Conservation (phyloP, 2,797 vertebrate species). For the Sciurus vulgaris region DNA sequence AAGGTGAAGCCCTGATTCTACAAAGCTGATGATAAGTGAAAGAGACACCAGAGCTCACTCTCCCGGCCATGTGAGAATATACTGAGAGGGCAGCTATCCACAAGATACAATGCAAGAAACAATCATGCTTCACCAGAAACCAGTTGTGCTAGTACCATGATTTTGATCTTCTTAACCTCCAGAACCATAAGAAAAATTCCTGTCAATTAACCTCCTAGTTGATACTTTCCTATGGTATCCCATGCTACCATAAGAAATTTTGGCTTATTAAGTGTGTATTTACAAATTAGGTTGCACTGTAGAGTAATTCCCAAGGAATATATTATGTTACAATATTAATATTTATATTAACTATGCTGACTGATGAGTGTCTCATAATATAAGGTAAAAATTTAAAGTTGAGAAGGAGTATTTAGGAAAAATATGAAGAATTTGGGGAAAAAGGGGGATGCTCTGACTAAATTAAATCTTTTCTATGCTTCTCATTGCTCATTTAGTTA, state of each 20-base stretch:
- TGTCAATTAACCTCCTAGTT: background rate
- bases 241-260: background rate
- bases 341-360: background rate
- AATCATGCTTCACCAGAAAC: background rate
- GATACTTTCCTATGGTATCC: background rate
- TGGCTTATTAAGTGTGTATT: background rate
- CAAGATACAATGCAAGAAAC: background rate
- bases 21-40: background rate
- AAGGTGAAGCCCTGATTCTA: rapidly evolving
- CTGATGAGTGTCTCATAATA: background rate
- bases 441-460: background rate
- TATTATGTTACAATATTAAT: background rate
- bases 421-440: background rate
- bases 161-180: background rate
- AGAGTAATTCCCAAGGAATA: background rate
- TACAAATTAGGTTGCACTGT: background rate
- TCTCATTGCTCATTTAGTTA: background rate
- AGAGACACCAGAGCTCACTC: background rate
- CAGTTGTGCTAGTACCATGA: background rate
- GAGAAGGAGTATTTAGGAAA: background rate
- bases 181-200: background rate
- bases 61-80: background rate
- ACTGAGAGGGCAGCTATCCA: background rate
- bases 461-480: background rate
- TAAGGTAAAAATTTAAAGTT: background rate